Conservation (phyloP, 1,140 invertebrate species). For the Zaprionus camerounensis region DNA sequence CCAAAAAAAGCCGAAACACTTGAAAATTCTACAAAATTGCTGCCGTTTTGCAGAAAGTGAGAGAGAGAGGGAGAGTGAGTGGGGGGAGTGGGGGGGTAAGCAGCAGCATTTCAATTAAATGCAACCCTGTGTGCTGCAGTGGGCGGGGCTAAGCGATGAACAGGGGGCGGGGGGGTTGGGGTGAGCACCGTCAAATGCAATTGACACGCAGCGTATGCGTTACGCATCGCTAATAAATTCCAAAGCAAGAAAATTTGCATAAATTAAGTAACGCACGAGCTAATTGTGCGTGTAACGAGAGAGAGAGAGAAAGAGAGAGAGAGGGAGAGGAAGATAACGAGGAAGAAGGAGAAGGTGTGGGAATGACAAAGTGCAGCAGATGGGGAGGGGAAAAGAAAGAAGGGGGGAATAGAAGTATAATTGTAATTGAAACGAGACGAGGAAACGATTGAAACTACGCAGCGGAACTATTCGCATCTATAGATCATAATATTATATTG, state of each 20-base stretch:
- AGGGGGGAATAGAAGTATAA: too few relatives aligned
- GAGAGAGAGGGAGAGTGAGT: neutral
- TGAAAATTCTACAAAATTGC: constrained; percentile 11
- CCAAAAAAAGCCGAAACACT: neutral
- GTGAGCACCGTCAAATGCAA: constrained; percentile 17
- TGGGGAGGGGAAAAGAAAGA: too few relatives aligned
- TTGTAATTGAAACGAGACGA: neutral
- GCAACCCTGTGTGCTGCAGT: constrained; percentile 27
- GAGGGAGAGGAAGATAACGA: neutral
- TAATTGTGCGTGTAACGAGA: constrained; percentile 19
- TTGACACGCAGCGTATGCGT: constrained; percentile 29
- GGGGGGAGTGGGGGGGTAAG: neutral
- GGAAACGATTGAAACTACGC: neutral
- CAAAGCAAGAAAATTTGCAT: constrained; percentile 16
- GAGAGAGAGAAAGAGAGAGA: neutral
- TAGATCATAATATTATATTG: too few relatives aligned
- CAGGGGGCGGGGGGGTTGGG: neutral
- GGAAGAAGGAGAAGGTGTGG: neutral
- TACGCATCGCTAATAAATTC: constrained; percentile 24
- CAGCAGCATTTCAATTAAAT: constrained; percentile 34
- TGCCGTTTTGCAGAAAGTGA: neutral
- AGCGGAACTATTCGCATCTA: neutral
- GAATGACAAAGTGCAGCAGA: too few relatives aligned
- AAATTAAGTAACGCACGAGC: constrained; percentile 4
- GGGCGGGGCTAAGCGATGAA: neutral